Evolutionary conservation across 2,888 invertebrate species (phyloP), one percentile per base, ranked within the genome.

Genomic region (Cantharis nigra): DNA sequence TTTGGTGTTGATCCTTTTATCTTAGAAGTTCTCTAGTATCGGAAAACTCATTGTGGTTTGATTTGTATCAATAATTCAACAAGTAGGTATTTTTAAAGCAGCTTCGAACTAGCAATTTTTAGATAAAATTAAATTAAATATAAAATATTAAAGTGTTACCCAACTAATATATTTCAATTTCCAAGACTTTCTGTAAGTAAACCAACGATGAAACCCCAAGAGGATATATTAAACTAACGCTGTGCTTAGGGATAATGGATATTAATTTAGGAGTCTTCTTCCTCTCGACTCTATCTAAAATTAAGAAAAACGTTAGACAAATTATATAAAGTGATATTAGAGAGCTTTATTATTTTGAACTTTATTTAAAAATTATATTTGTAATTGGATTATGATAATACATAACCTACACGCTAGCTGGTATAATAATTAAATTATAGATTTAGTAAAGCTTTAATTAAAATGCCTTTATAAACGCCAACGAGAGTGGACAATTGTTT

Each of bases 231-330:
- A 78, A 76, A 78, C 78, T 76, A 78, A 76, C 78, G 76, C 76
- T 63, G 78, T 78, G 78, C 78, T 78, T 78, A 78, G 76, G 69
- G 78, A 78, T 78, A 78, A 78, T 78, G 78, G 78, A 78, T 78
- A 78, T 78, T 78, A 78, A 78, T 78, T 78, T 73, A 78, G 71
- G 63, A 73, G 71, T 73, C 75, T 75, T 73, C 78, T 67, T 67
- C 13, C 78, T 75, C 71, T 73, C 72, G 76, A 71, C 76, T 78
- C 71, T 74, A 76, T 71, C 70, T 49, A 70, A 71, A 78, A 78
- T 78, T 78, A 78, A 78, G 78, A 78, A 76, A 75, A 78, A 78
- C 78, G 78, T 63, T 71, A 74, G 70, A 74, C 74, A 71, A 69
- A 69, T 74, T 71, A 77, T 70, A 67, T 26, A 71, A 49, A 69